Base-by-base conservation (phyloP, 2,888 invertebrate genomes). In the Axea sp. region DNA sequence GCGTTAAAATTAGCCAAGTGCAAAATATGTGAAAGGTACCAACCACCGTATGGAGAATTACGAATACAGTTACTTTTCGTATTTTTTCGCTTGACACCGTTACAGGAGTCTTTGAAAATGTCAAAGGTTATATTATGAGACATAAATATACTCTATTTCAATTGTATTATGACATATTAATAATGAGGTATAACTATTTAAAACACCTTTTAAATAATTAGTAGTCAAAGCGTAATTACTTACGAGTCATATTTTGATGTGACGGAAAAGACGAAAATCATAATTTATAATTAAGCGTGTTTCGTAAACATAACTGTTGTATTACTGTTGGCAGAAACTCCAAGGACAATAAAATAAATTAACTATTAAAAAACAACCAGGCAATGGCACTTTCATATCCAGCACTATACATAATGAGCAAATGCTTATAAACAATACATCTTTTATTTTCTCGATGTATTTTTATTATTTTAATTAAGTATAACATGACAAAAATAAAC, bases 231-330 rank as follows among this genome's bases (percentile, higher is more conserved):
- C 28, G 33, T 15, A 11, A 43, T 57, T 43, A 57, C 9, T 8
- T 9, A 43, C 22, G 6, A 6, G 14, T 43, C 24, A 5, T 4
- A 9, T 24, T 47, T 15, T 3, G 19, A 11, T 12, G 47, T 4
- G 19, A 31, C 47, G 11, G 33, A 19, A 33, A 31, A 9, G 14
- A n/a, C 28, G 11, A 8, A 49, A 22, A 33, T 17, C 1, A 19
- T 53, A 53, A 53, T 53, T 53, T 53, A 53, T 51, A 19, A 14
- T n/a, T n/a, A n/a, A n/a, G n/a, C n/a, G n/a, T n/a, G n/a, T n/a
- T n/a, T n/a, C n/a, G n/a, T n/a, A n/a, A n/a, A n/a, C n/a, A n/a
- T n/a, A n/a, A n/a, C n/a, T n/a, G n/a, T n/a, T n/a, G n/a, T n/a
- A n/a, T n/a, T n/a, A n/a, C n/a, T n/a, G n/a, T n/a, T n/a, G n/a